Conservation (phyloP, 2,888 invertebrate genomes). For the Pseudanteris insignis region DNA sequence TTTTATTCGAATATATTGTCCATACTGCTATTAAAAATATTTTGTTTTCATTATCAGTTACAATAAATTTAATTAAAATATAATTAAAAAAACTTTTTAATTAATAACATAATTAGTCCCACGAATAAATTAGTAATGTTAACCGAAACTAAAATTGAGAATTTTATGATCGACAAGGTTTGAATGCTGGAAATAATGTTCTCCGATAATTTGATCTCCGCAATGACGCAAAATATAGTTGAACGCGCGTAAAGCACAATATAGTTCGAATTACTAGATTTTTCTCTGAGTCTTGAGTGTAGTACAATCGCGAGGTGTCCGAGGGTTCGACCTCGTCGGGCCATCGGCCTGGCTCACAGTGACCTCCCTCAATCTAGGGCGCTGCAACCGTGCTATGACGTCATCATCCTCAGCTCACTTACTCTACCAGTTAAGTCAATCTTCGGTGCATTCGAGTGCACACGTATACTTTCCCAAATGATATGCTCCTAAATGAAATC, state of each 20-base stretch:
- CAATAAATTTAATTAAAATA: too few species aligned
- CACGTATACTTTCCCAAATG: slow-evolving; percentile 51
- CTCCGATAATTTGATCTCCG: slow-evolving; percentile 30
- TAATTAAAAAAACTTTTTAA: too few species aligned
- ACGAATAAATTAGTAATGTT: too few species aligned
- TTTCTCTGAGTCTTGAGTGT: slow-evolving; percentile 36
- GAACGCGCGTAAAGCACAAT: slow-evolving; percentile 29
- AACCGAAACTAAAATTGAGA: too few species aligned
- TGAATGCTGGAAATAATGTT: slow-evolving; percentile 15
- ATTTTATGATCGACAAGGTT: too few species aligned
- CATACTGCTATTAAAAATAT: too few species aligned
- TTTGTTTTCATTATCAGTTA: too few species aligned
- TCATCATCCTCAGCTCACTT: slow-evolving; percentile 58
- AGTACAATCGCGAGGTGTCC: slow-evolving; percentile 51
- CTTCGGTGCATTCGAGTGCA: slow-evolving; percentile 53
- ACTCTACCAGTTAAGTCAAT: slow-evolving; percentile 54
- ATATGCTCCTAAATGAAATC: slow-evolving; percentile 35
- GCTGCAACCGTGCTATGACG: slow-evolving; percentile 65
- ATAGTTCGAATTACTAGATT: slow-evolving; percentile 41
- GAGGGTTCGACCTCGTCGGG: slow-evolving; percentile 66
- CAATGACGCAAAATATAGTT: slow-evolving; percentile 32
- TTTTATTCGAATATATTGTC: too few species aligned
- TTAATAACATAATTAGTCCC: too few species aligned
- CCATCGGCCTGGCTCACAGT: slow-evolving; percentile 66
- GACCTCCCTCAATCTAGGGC: slow-evolving; percentile 67